Evolutionary conservation across 2,113 vertebrate species (phyloP).

Genomic region (Catagonus wagneri): DNA sequence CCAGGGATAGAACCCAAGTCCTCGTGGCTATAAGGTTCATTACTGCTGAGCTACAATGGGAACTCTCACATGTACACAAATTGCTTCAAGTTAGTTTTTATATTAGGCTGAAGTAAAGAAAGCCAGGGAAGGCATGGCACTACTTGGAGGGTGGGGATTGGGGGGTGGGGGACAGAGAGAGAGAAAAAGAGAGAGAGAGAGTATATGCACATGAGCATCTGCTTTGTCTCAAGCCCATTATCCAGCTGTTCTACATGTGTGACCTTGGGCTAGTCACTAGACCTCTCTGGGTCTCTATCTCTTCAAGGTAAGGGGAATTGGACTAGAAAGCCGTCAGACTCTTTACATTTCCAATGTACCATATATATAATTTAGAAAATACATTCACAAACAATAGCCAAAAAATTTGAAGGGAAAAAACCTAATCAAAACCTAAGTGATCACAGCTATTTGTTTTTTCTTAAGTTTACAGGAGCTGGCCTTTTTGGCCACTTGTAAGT

Average conservation of each 20-base stretch:
- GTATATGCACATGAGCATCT: neutral
- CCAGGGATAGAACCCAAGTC: too few species aligned
- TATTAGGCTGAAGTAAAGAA: neutral
- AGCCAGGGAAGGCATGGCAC: neutral
- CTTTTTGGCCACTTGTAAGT: neutral
- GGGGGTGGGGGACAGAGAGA: neutral
- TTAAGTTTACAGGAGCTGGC: neutral
- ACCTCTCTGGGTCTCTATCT: neutral
- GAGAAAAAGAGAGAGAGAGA: neutral
- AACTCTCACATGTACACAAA: neutral
- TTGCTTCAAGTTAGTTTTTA: constrained; percentile 12
- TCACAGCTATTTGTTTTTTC: neutral
- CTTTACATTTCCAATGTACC: neutral
- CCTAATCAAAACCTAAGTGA: neutral
- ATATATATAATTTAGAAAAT: constrained; percentile 27
- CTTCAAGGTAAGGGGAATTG: neutral
- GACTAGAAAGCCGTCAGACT: neutral
- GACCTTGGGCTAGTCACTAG: neutral
- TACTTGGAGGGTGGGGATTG: neutral
- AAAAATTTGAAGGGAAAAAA: neutral
- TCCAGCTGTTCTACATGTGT: neutral
- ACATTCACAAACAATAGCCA: neutral
- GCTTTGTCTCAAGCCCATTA: neutral
- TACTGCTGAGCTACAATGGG: too few species aligned
- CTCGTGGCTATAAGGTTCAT: too few species aligned